Percentiles rank a stretch among this genome's conserved stretches.
Conservation (phyloP, 2,888 invertebrate species). For the Mesoligia furuncula region DNA sequence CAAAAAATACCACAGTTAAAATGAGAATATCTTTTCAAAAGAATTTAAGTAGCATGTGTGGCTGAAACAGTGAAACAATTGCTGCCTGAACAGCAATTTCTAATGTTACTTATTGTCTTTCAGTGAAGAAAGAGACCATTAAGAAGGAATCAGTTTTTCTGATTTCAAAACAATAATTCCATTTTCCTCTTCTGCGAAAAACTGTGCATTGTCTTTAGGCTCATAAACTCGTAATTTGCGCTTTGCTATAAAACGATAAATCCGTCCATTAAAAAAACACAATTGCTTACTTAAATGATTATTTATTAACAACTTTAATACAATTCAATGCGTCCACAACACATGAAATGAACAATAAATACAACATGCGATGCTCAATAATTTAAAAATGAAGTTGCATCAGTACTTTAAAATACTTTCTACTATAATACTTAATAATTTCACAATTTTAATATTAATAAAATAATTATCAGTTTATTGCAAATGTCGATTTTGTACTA, state of each 20-base stretch:
- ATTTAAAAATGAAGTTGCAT: slow-evolving; percentile 65
- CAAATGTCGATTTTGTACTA: slow-evolving; percentile 64
- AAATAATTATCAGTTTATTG: slow-evolving; percentile 56
- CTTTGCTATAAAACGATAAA: neutral
- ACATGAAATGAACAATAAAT: slow-evolving; percentile 73
- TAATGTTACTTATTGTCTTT: neutral
- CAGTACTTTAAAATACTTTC: slow-evolving; percentile 70
- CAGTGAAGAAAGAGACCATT: neutral
- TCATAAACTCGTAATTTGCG: slow-evolving; percentile 6
- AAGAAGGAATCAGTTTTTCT: neutral
- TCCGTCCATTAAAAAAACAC: slow-evolving; percentile 40
- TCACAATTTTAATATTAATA: slow-evolving; percentile 59
- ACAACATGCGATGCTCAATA: slow-evolving; percentile 68
- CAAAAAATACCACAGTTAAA: neutral
- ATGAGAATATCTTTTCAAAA: neutral
- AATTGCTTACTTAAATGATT: slow-evolving; percentile 55
- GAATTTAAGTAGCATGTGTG: neutral
- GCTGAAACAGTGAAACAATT: neutral
- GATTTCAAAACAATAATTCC: slow-evolving; percentile 2
- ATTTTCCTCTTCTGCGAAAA: slow-evolving; percentile 8
- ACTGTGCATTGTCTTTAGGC: slow-evolving; percentile 10
- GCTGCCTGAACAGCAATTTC: neutral
- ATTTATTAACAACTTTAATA: slow-evolving; percentile 68
- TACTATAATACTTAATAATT: slow-evolving; percentile 73
- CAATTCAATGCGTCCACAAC: slow-evolving; percentile 62